These are phyloP conservation scores for Rhombomys opimus DNA, from an alignment of 2,113 vertebrate genomes.

Conservation along the genomic window DNA sequence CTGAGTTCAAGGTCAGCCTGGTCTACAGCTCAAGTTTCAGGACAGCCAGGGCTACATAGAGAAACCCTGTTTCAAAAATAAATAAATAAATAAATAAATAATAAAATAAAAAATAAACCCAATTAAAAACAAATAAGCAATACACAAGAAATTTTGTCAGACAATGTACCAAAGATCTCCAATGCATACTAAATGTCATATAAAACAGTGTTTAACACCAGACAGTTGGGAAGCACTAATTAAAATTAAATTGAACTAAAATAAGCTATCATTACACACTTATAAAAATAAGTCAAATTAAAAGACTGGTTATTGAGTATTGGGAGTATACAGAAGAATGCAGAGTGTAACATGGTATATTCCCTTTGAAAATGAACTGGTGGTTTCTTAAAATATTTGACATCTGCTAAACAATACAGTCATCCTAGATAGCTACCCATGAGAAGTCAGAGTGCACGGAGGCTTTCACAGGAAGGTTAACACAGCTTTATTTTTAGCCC, in stretches of 20 bases:
- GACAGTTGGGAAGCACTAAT: background rate
- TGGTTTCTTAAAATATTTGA: background rate
- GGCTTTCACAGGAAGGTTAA: background rate
- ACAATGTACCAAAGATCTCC: background rate
- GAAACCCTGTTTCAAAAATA: background rate
- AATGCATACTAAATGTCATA: background rate
- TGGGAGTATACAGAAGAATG: background rate
- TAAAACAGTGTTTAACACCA: background rate
- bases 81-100: background rate
- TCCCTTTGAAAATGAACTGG: background rate
- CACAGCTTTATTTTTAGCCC: background rate
- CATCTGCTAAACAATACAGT: background rate
- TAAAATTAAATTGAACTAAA: background rate
- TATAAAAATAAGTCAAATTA: background rate
- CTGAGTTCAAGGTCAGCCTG: background rate
- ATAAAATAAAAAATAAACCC: background rate
- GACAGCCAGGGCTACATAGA: background rate
- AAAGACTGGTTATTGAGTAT: background rate
- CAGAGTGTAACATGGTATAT: background rate
- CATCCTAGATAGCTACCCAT: background rate
- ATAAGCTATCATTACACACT: background rate
- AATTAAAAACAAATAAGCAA: background rate
- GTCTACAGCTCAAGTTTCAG: background rate
- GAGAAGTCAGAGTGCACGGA: background rate
- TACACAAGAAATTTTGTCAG: background rate